Base-by-base conservation (phyloP, 2,888 invertebrate species). In the Dasypogon diadema region DNA sequence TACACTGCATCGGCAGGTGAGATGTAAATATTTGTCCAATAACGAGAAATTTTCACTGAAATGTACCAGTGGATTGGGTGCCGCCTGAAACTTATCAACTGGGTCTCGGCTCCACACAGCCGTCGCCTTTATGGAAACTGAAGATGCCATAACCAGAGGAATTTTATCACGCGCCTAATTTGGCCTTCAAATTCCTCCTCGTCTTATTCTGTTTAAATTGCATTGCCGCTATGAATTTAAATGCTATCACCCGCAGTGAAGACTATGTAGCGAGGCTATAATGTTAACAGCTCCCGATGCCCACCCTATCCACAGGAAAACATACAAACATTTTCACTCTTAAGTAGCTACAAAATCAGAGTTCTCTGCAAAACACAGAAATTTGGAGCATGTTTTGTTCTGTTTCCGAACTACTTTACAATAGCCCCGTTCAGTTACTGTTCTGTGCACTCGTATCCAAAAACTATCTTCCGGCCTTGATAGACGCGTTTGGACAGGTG, bases 161-260 rank as follows among this genome's bases (percentile, higher is more conserved):
- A 8, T 37, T 60, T 60, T 34, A 21, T 37, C 22, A 37, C 37
- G 26, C 37, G 60, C 60, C 42, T 42, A 60, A 37, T 60, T 16
- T 60, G 37, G 21, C 37, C 60, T 21, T 18, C 34, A 26, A 37
- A 60, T 60, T 37, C 60, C 60, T 60, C 1, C 60, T 60, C 60
- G 60, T 60, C 60, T 34, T 60, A 60, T 30, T 21, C 37, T 60
- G 37, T 60, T 60, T 21, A 60, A 37, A 60, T 42, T 37, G 5
- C 60, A 1, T 4, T 37, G 60, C 21, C 12, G 34, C n/a, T 12
- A 12, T 22, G 60, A 16, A 60, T 60, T 12, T 18, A 37, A 60
- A 37, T n/a, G n/a, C n/a, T 34, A 21, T 42, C n/a, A 16, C 16
- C 37, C 12, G 18, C 34, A 12, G 16, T 16, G 60, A 60, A 60